Base-by-base conservation (phyloP, 2,797 vertebrate species). In the Crenuchus spilurus region DNA sequence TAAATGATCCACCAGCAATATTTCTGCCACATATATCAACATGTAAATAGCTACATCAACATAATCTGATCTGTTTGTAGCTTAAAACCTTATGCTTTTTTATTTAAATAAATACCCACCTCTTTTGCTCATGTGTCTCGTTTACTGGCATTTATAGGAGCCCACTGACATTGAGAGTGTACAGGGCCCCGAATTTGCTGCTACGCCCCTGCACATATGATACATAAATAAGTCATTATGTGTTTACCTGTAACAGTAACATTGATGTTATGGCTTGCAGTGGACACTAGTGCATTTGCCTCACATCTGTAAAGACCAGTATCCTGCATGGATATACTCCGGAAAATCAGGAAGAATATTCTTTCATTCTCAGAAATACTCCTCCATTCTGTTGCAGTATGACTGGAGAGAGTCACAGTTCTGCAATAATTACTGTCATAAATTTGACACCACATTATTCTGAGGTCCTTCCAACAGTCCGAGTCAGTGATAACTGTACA, bases 241-340 rank as follows among this genome's bases (percentile, higher is more conserved):
- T 51, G 7, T 24, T 82, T 75, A 82, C 84, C 65, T 69, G 41
- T 77, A 11, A 85, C 81, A 20, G 22, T 77, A 4, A 85, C 76
- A 1, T 42, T 75, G 22, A 85, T 73, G 18, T 9, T 0, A 72
- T 85, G 84, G 28, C 80, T 13, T 8, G 75, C 0, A 69, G 9
- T 7, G 4, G 6, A 0, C 16, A 30, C 28, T 46, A 0, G 8
- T 0, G 10, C n/a, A 0, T 2, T 0, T 46, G 31, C 8, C 11
- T 7, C 7, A 70, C 84, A 85, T 61, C 84, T 77, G 78, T 85
- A 85, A 14, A 61, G 26, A n/a, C 84, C 82, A 20, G 55, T 3
- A 49, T 85, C 78, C 6, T 70, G 26, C 44, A 30, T 22, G 20
- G 69, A 63, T 37, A 78, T 10, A 3, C 51, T 70, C 20, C 11